phyloP scores from a whole-genome alignment of 2,113 vertebrate species.

The Pelecanoides urinatrix region DNA sequence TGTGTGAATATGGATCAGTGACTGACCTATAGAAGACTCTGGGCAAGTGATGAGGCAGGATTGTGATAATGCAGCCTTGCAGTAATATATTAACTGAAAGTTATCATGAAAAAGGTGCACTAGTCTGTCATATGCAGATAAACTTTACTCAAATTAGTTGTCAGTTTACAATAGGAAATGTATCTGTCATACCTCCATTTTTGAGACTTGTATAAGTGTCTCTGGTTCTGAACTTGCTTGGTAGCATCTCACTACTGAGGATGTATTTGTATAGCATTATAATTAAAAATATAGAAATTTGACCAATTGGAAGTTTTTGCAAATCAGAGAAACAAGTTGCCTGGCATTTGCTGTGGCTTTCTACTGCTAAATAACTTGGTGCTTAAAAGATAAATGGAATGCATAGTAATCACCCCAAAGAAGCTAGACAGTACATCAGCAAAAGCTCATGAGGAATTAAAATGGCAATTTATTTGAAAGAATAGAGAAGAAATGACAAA shows the following conservation, averaged over 20 bases:
- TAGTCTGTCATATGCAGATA: not conserved
- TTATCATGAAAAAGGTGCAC: not conserved
- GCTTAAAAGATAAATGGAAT: not conserved
- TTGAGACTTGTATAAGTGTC: not conserved
- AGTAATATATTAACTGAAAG: not conserved
- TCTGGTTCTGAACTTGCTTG: not conserved
- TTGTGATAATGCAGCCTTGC: not conserved
- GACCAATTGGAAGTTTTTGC: not conserved
- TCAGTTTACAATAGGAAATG: not conserved
- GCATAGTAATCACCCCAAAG: not conserved
- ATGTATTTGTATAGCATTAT: not conserved
- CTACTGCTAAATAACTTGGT: not conserved
- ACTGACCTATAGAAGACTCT: not conserved
- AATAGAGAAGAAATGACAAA: not conserved
- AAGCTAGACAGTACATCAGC: not conserved
- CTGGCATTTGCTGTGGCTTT: not conserved
- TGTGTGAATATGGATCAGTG: not conserved
- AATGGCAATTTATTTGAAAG: not conserved
- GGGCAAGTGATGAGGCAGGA: not conserved
- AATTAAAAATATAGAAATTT: not conserved
- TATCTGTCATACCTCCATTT: not conserved
- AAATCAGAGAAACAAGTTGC: not conserved
- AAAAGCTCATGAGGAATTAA: not conserved
- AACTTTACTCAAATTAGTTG: not conserved
- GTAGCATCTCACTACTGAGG: not conserved